Base-by-base conservation (phyloP, 2,113 vertebrate genomes). In the Anser cygnoides region DNA sequence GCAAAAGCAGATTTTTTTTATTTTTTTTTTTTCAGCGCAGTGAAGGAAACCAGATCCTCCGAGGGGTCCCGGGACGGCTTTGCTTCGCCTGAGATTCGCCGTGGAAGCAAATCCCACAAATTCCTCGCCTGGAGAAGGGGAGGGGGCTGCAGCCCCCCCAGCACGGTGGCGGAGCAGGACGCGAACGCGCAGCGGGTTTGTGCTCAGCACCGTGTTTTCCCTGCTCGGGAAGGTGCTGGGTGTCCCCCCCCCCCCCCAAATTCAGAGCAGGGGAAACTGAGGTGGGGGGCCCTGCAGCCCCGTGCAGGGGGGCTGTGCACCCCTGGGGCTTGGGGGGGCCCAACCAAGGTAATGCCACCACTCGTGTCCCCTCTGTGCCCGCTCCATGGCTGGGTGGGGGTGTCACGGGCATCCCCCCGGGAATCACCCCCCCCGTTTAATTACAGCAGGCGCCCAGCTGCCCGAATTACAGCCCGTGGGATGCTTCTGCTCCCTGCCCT, bases 41-140 rank as follows among this genome's bases (percentile, higher is more conserved):
- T 78, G 81, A 91, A 75, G 81, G 87, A 97, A 97, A 97, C 70
- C 70, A 84, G 84, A 95, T 92, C 89, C 66, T 92, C 23, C 1
- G 2, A 84, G 52, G 57, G 73, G 35, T 96, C 80, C 68, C 57
- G 65, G 72, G 67, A 23, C 5, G 1, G 22, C 33, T 91, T 84
- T 28, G 41, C 79, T 92, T 91, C 0, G 18, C 70, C 62, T 83
- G 41, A 86, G 43, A 62, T 84, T 95, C 49, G 39, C 9, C 0
- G 1, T 11, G 43, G 49, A 93, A 65, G 15, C 52, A 87, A 97
- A 94, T 92, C 95, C 73, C 46, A 43, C 46, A 61, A 71, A 93
- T 81, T 96, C 68, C 70, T 87, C 0, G 2, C 29, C 35, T 71
- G 65, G 37, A 92, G 71, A 72, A 89, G 58, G 41, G 52, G 61